These are phyloP conservation scores for Drosophila kurseongensis DNA, from an alignment of 1,140 invertebrate species.

Conservation along the genomic window DNA sequence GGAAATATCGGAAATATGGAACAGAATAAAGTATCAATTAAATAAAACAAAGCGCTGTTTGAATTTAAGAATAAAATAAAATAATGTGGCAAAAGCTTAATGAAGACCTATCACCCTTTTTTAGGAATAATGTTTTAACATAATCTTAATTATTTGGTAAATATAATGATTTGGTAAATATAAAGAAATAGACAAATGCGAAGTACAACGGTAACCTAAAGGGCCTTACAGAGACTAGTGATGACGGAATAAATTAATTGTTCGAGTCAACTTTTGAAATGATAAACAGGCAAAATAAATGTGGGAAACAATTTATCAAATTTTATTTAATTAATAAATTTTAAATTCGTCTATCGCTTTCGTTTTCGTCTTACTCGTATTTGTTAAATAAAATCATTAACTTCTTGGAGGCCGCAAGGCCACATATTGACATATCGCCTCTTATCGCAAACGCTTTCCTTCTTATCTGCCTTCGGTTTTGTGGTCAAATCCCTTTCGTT, in stretches of 20 bases:
- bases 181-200: background rate
- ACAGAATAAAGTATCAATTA: too few relatives aligned
- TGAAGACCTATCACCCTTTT: too few relatives aligned
- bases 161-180: too few relatives aligned
- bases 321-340: too few relatives aligned
- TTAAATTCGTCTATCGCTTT: background rate
- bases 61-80: too few relatives aligned
- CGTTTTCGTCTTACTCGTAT: background rate
- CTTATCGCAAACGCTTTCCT: conserved; percentile 11
- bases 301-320: too few relatives aligned
- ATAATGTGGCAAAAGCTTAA: too few relatives aligned
- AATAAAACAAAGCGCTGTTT: too few relatives aligned
- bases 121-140: too few relatives aligned
- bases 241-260: background rate
- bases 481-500: conserved; percentile 25
- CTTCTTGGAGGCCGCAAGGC: background rate
- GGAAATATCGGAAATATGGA: background rate
- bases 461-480: conserved; percentile 2
- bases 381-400: background rate
- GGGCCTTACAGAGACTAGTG: background rate
- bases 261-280: background rate
- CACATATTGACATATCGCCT: conserved; percentile 2
- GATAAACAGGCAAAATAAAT: background rate
- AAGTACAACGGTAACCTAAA: conserved; percentile 1
- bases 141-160: too few relatives aligned